Evolutionary conservation across 2,888 invertebrate species (phyloP).

Genomic region (Coleophora deauratella): DNA sequence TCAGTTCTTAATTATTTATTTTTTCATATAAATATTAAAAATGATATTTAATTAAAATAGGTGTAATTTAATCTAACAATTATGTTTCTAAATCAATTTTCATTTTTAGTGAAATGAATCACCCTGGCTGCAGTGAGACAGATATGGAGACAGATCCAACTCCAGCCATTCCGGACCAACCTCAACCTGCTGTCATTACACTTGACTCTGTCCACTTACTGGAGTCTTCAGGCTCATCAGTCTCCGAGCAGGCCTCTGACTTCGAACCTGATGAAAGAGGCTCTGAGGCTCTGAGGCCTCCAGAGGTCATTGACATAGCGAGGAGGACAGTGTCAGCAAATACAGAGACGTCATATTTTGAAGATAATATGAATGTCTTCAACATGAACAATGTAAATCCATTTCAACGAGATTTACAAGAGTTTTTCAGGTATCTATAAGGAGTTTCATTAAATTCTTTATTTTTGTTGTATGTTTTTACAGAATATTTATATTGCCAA

Average conservation of each 20-base stretch:
- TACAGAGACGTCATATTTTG: conserved; percentile 29
- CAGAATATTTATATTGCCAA: too few relatives aligned
- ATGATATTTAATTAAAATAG: too few relatives aligned
- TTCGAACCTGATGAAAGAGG: conserved; percentile 14
- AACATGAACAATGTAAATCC: conserved; percentile 21
- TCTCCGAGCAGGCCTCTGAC: conserved; percentile 21
- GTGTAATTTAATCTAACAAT: neutral
- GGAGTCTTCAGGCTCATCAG: conserved; percentile 35
- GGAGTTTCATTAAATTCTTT: neutral
- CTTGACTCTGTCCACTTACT: conserved; percentile 1
- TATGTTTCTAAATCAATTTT: neutral
- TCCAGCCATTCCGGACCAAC: neutral
- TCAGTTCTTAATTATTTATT: too few relatives aligned
- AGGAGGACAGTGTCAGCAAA: conserved; percentile 30
- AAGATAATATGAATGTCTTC: conserved; percentile 11
- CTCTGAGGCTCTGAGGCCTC: conserved; percentile 19
- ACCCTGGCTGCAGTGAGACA: conserved; percentile 32
- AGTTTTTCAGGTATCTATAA: conserved; percentile 42
- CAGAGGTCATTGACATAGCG: conserved; percentile 20
- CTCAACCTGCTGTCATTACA: too few relatives aligned
- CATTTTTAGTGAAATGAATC: conserved; percentile 30
- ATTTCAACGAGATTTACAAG: conserved; percentile 42
- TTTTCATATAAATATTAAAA: too few relatives aligned
- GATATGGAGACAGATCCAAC: conserved; percentile 10
- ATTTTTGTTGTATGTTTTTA: too few relatives aligned